Percentiles rank a stretch among this genome's conserved stretches.
phyloP scores from a whole-genome alignment of 1,140 invertebrate species.

The Manduca sexta region DNA sequence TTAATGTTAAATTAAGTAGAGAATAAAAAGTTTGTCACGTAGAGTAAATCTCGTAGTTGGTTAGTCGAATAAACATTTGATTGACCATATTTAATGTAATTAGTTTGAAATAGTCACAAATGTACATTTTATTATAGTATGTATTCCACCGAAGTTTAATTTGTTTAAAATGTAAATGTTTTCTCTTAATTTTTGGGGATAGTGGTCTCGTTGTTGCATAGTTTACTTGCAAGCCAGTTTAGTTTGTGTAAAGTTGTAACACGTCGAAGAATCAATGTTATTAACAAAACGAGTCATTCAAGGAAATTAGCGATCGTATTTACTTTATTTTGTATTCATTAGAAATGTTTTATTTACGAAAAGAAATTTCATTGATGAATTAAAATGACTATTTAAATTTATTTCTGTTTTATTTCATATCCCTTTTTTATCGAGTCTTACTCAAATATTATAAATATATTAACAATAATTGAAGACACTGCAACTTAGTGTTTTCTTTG shows the following conservation, averaged over 20 bases:
- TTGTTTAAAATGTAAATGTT: too few species aligned
- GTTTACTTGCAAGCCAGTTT: constrained; percentile 3
- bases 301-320: constrained; percentile 26
- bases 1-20: too few species aligned
- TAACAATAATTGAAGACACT: not conserved
- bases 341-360: constrained; percentile 41
- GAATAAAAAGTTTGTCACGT: too few species aligned
- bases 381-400: constrained; percentile 53
- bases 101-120: too few species aligned
- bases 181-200: too few species aligned
- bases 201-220: too few species aligned
- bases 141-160: too few species aligned
- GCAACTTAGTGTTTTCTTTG: too few species aligned
- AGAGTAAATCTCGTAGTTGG: too few species aligned
- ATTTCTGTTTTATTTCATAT: constrained; percentile 14
- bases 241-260: constrained; percentile 2
- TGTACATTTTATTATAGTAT: too few species aligned
- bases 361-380: constrained; percentile 48
- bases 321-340: constrained; percentile 36
- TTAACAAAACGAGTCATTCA: constrained; percentile 6
- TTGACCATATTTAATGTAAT: too few species aligned
- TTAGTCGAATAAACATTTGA: too few species aligned
- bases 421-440: not conserved
- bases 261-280: constrained; percentile 3
- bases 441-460: not conserved